These are phyloP conservation scores for Argentina silus DNA, from an alignment of 2,797 vertebrate species.

Conservation along the genomic window DNA sequence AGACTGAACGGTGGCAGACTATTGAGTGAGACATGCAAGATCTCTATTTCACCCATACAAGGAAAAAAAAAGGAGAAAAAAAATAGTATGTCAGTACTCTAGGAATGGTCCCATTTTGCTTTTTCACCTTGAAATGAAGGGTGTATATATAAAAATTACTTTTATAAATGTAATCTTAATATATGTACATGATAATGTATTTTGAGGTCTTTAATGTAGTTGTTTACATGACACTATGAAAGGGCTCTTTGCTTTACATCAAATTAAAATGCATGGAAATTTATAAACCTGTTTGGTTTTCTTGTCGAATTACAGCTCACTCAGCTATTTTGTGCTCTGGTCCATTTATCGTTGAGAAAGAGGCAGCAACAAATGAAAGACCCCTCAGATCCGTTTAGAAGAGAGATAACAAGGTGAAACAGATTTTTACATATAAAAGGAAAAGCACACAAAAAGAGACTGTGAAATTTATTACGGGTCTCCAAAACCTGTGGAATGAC, in stretches of 20 bases:
- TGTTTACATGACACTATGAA: constrained; percentile 59
- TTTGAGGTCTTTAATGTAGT: constrained; percentile 61
- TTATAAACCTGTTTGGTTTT: constrained; percentile 64
- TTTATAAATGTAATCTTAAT: constrained; percentile 56
- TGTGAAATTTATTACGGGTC: constrained; percentile 74
- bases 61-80: constrained; percentile 40
- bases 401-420: constrained; percentile 73
- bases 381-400: constrained; percentile 73
- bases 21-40: constrained; percentile 77
- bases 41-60: constrained; percentile 65
- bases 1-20: constrained; percentile 83
- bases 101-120: constrained; percentile 34
- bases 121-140: constrained; percentile 70
- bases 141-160: constrained; percentile 22
- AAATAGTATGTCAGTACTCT: constrained; percentile 32
- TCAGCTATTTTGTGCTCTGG: constrained; percentile 73
- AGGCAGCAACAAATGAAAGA: constrained; percentile 74
- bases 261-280: constrained; percentile 72
- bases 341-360: constrained; percentile 69
- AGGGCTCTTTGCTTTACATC: constrained; percentile 42
- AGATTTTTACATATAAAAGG: constrained; percentile 82
- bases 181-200: constrained; percentile 70
- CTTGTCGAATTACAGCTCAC: constrained; percentile 67
- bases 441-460: constrained; percentile 71
- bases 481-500: constrained; percentile 96